phyloP scores from a whole-genome alignment of 2,113 vertebrate species.

The Cyprinodon variegatus region DNA sequence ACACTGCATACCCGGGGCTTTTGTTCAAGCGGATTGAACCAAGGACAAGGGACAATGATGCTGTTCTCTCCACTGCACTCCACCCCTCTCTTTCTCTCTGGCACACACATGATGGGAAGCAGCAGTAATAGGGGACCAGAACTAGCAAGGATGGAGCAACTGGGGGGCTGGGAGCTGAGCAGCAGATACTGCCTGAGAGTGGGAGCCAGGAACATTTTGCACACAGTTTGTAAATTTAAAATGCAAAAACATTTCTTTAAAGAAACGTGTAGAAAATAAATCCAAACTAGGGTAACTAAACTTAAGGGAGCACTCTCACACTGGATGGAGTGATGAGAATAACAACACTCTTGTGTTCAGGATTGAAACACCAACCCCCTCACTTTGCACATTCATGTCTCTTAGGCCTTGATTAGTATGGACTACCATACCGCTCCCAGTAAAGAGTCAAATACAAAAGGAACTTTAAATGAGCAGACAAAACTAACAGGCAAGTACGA shows the following conservation, averaged over 20 bases:
- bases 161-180: conserved; percentile 21
- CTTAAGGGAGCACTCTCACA: conserved; percentile 36
- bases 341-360: conserved; percentile 56
- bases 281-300: conserved; percentile 9
- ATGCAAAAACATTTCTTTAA: neutral
- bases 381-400: conserved; percentile 31
- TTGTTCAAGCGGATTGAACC: conserved; percentile 45
- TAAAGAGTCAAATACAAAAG: conserved; percentile 24
- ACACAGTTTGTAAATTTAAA: neutral
- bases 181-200: conserved; percentile 27
- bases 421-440: conserved; percentile 37
- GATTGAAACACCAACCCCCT: conserved; percentile 22
- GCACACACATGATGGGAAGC: conserved; percentile 69
- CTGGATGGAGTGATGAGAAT: conserved; percentile 48
- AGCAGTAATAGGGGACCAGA: conserved; percentile 63
- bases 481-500: conserved; percentile 16
- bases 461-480: conserved; percentile 21
- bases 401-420: conserved; percentile 55
- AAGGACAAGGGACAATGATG: conserved; percentile 55
- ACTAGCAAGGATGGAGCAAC: conserved; percentile 63
- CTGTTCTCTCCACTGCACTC: conserved; percentile 40
- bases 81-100: conserved; percentile 52
- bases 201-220: conserved; percentile 2
- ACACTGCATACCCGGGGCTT: conserved; percentile 39
- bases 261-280: conserved; percentile 29